A percentile compares a stretch with the other conserved stretches of the same genome.
phyloP scores from a whole-genome alignment of 2,113 vertebrate species.

The Chaetops frenatus region DNA sequence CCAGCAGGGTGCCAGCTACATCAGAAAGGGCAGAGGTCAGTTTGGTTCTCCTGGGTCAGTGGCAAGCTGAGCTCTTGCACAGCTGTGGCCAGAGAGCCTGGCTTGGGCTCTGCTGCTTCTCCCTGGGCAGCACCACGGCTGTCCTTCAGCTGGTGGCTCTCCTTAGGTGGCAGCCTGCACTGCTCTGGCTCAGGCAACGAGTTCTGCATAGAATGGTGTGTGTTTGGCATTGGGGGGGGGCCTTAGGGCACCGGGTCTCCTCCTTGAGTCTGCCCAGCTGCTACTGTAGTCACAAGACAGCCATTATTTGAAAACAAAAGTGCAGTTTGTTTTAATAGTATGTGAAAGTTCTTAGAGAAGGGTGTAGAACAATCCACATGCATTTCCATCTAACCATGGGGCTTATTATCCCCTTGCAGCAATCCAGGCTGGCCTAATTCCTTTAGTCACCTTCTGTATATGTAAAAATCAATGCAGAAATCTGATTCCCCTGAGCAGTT shows the following conservation, averaged over 20 bases:
- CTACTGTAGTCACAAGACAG: fast-evolving
- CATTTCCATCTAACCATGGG: background rate
- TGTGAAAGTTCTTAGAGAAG: background rate
- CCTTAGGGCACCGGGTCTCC: background rate
- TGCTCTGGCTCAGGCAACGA: background rate
- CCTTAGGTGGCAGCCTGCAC: background rate
- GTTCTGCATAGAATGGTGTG: background rate
- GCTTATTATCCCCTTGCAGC: background rate
- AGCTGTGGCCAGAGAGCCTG: background rate
- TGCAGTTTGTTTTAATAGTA: background rate
- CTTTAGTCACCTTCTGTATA: background rate
- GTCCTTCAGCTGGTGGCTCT: background rate
- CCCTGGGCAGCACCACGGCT: fast-evolving
- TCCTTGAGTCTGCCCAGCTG: background rate
- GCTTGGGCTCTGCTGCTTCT: background rate
- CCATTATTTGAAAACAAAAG: background rate
- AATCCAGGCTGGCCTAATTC: slow-evolving; percentile 10
- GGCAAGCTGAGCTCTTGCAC: background rate
- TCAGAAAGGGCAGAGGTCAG: background rate
- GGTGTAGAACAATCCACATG: background rate
- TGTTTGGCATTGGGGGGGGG: too few relatives aligned
- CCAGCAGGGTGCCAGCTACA: background rate
- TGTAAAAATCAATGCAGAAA: background rate
- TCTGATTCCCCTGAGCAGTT: slow-evolving; percentile 9
- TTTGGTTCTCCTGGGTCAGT: background rate